Base-by-base conservation (phyloP, 2,888 invertebrate genomes). In the Pyrrhia umbra region DNA sequence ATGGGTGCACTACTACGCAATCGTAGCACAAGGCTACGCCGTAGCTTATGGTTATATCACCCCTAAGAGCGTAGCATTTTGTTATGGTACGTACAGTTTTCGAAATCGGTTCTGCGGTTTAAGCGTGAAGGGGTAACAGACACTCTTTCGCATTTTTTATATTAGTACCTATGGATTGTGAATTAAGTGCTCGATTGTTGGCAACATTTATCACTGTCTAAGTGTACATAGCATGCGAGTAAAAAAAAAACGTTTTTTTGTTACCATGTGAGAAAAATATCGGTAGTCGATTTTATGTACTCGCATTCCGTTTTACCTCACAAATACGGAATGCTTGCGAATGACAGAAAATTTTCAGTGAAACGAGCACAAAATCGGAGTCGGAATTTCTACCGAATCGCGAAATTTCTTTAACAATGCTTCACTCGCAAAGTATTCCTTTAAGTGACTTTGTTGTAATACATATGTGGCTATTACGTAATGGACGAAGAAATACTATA, bases 41-140 rank as follows among this genome's bases (percentile, higher is more conserved):
- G 64, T 61, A 64, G 60, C 15, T 8, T 6, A n/a, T 34, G 34
- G 34, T n/a, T 34, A 34, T n/a, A n/a, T n/a, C 13, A n/a, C n/a
- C 8, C 13, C 13, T 30, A 30, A 10, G 30, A 30, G 9, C 20
- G 15, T 46, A 62, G 59, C n/a, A 6, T 0, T 34, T 34, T 34
- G 13, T n/a, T 4, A 30, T 30, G 13, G 5, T n/a, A n/a, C n/a
- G n/a, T n/a, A n/a, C n/a, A n/a, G n/a, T n/a, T n/a, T n/a, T n/a
- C n/a, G n/a, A n/a, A n/a, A n/a, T n/a, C n/a, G n/a, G n/a, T n/a
- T n/a, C n/a, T n/a, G n/a, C n/a, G n/a, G n/a, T n/a, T n/a, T n/a
- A n/a, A n/a, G n/a, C n/a, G n/a, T n/a, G n/a, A n/a, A n/a, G n/a
- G n/a, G n/a, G n/a, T n/a, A n/a, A n/a, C n/a, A n/a, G n/a, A n/a